These are phyloP conservation scores for Tachysurus fulvidraco DNA, from an alignment of 2,113 vertebrate genomes.

Conservation along the genomic window DNA sequence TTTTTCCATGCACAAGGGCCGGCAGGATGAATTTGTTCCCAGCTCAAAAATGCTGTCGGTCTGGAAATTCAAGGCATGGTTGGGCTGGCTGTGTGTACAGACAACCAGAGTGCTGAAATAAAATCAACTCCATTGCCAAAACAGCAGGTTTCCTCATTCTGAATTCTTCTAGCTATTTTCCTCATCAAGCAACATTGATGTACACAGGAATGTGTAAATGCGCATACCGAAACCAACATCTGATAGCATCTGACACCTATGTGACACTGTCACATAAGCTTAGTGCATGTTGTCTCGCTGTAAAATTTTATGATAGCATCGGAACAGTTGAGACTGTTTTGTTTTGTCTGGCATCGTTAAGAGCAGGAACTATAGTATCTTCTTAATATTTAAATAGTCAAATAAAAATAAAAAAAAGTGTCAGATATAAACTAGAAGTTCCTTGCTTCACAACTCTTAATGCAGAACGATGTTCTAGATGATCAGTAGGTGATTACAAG, in stretches of 20 bases:
- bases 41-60: neutral
- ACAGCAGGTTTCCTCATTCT: neutral
- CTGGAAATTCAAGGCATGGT: neutral
- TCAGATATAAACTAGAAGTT: neutral
- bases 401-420: neutral
- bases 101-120: neutral
- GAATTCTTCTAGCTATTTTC: no score
- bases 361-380: neutral
- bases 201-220: neutral
- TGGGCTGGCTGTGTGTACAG: neutral
- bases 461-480: neutral
- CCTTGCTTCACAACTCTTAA: neutral
- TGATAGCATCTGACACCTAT: neutral
- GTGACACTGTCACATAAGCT: neutral
- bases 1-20: neutral
- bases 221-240: neutral
- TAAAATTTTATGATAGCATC: neutral
- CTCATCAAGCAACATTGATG: no score
- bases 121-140: neutral
- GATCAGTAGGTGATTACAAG: neutral
- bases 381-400: neutral
- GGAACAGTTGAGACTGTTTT: no score
- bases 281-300: neutral
- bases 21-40: neutral
- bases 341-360: neutral